These are phyloP conservation scores for Sebastes oblongus DNA, from an alignment of 2,797 vertebrate genomes.

Conservation along the genomic window DNA sequence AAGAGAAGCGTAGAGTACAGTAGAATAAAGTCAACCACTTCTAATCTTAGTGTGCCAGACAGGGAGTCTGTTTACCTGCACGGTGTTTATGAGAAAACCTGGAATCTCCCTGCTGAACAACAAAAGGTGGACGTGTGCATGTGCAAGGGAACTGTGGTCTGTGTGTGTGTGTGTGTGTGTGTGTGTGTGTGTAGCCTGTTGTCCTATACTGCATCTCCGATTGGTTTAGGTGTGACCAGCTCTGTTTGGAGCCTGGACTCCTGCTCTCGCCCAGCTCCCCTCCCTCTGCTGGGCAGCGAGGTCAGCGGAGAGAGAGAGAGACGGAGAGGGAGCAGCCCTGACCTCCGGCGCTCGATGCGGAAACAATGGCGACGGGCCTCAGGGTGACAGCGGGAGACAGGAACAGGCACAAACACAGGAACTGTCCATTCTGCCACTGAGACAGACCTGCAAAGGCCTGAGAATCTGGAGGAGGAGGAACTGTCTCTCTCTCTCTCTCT, in stretches of 20 bases:
- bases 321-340: constrained; percentile 59
- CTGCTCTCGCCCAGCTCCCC: constrained; percentile 32
- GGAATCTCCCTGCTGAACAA: constrained; percentile 72
- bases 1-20: neutral
- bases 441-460: constrained; percentile 66
- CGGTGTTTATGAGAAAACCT: constrained; percentile 74
- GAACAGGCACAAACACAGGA: constrained; percentile 87
- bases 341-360: constrained; percentile 68
- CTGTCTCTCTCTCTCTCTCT: constrained; percentile 16
- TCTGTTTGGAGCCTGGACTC: constrained; percentile 50
- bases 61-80: constrained; percentile 73
- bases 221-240: constrained; percentile 58
- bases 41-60: constrained; percentile 61
- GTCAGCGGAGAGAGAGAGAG: constrained; percentile 31
- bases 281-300: constrained; percentile 27
- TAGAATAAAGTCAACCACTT: neutral
- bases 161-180: constrained; percentile 13
- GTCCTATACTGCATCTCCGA: constrained; percentile 25
- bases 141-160: constrained; percentile 37
- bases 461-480: constrained; percentile 66
- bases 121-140: constrained; percentile 76
- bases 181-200: constrained; percentile 11
- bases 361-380: constrained; percentile 84
- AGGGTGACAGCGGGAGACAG: constrained; percentile 86
- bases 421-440: constrained; percentile 46